phyloP scores from a whole-genome alignment of 2,888 invertebrate genomes.

The Leptopilina syphax region DNA sequence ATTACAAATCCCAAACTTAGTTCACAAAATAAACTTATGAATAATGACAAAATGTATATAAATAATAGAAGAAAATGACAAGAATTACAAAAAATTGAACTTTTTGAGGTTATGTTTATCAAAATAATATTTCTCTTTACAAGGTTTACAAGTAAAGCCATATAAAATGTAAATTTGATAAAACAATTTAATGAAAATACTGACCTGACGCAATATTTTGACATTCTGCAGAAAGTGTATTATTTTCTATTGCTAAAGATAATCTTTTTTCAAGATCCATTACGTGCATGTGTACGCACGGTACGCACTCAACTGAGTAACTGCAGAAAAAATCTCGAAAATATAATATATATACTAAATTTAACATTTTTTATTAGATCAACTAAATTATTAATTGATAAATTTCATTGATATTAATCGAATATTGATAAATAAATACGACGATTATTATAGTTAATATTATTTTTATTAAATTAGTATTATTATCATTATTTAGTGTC shows the following conservation, averaged over 20 bases:
- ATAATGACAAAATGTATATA: neutral
- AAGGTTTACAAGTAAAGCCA: neutral
- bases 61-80: neutral
- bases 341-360: too few species aligned
- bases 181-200: conserved; percentile 53
- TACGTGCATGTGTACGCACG: neutral
- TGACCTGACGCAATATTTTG: conserved; percentile 78
- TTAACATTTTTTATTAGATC: too few species aligned
- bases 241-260: conserved; percentile 70
- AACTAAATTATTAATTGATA: too few species aligned
- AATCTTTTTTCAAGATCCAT: conserved; percentile 43
- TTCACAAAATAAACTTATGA: too few species aligned
- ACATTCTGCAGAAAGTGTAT: conserved; percentile 76
- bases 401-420: too few species aligned
- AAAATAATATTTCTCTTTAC: neutral
- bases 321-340: too few species aligned
- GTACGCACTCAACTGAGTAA: too few species aligned
- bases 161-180: neutral
- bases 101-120: conserved; percentile 1
- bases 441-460: too few species aligned
- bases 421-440: too few species aligned
- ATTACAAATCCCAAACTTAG: too few species aligned
- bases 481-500: too few species aligned
- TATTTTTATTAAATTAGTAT: too few species aligned
- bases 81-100: neutral